Evolutionary conservation across 2,888 invertebrate genomes (phyloP).

Genomic region (Erebia aethiops): DNA sequence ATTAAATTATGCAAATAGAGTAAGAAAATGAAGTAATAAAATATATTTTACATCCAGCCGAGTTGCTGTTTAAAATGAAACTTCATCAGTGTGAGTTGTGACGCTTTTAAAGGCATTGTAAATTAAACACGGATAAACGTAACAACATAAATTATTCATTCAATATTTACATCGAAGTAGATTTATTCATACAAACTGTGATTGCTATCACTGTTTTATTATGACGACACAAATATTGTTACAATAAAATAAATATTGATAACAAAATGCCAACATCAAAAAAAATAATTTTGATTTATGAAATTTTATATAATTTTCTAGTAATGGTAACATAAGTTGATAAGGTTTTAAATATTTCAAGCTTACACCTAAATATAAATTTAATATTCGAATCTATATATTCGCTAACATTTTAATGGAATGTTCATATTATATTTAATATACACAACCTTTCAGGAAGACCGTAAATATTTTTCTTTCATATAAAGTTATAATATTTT

Average conservation of each 20-base stretch:
- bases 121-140: constrained; percentile 55
- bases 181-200: constrained; percentile 45
- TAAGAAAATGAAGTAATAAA: too few relatives aligned
- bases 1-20: too few relatives aligned
- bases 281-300: constrained; percentile 12
- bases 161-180: constrained; percentile 70
- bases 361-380: constrained; percentile 23
- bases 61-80: not conserved
- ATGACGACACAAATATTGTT: constrained; percentile 40
- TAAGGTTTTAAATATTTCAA: not conserved
- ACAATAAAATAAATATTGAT: constrained; percentile 28
- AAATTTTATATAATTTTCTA: constrained; percentile 13
- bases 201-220: constrained; percentile 43
- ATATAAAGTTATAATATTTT: not conserved
- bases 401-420: constrained; percentile 42
- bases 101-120: constrained; percentile 37
- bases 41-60: too few relatives aligned
- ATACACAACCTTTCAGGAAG: constrained; percentile 48
- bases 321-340: constrained; percentile 21
- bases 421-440: constrained; percentile 41
- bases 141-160: constrained; percentile 73
- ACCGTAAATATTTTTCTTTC: constrained; percentile 9
- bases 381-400: constrained; percentile 23
- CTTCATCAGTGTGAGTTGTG: constrained; percentile 20
- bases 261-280: constrained; percentile 17